Percentiles rank a stretch among this genome's conserved stretches.
Conservation (phyloP, 2,797 vertebrate species). For the Hippoglossus hippoglossus region DNA sequence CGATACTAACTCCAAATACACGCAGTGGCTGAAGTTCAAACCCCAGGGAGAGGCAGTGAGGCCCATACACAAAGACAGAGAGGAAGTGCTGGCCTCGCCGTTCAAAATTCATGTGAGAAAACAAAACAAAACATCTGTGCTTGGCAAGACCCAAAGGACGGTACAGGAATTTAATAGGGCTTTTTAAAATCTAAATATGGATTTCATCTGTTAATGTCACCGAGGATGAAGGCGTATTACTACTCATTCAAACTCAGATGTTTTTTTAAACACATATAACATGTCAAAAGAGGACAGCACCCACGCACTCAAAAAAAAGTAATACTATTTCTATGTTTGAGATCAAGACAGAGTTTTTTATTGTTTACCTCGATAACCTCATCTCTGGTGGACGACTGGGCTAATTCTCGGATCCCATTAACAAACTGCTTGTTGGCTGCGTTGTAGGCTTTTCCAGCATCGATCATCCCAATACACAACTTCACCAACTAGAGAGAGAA, state of each 20-base stretch:
- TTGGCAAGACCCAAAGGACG: slow-evolving; percentile 31
- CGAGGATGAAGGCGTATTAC: background rate
- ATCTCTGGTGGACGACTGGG: slow-evolving; percentile 95
- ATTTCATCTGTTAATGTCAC: slow-evolving; percentile 20
- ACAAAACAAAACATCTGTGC: slow-evolving; percentile 49
- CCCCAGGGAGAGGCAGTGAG: slow-evolving; percentile 49
- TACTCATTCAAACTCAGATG: background rate
- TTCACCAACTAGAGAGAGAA: slow-evolving; percentile 90
- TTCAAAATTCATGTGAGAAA: slow-evolving; percentile 53
- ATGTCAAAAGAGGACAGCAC: background rate
- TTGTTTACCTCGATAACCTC: slow-evolving; percentile 91
- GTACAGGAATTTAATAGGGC: background rate
- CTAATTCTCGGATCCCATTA: slow-evolving; percentile 93
- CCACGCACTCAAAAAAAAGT: background rate
- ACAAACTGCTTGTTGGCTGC: slow-evolving; percentile 98
- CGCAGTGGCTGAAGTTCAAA: slow-evolving; percentile 48
- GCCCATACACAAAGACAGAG: slow-evolving; percentile 55
- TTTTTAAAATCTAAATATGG: background rate
- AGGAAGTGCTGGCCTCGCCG: slow-evolving; percentile 47
- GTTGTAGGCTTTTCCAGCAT: slow-evolving; percentile 97
- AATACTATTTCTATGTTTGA: background rate
- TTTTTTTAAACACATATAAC: background rate
- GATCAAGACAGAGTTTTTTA: slow-evolving; percentile 2
- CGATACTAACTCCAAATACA: slow-evolving; percentile 50
- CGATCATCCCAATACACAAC: slow-evolving; percentile 97